Base-by-base conservation (phyloP, 1,140 invertebrate genomes). In the Paramacrobiotus metropolitanus region DNA sequence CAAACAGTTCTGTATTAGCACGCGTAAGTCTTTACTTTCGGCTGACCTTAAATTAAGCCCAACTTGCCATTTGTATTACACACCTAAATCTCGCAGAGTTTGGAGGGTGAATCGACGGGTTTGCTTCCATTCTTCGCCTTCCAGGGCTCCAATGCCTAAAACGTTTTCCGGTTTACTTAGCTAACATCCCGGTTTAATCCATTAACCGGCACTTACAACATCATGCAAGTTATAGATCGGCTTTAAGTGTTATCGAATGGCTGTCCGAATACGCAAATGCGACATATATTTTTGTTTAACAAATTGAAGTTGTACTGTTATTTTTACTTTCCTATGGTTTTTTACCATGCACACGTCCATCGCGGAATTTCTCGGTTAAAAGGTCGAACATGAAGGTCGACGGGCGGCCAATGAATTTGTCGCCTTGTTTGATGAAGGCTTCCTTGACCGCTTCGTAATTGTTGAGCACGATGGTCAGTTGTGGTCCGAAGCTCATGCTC, bases 91-190 rank as follows among this genome's bases (percentile, higher is more conserved):
- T 69, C 83, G 82, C 3, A 93, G 73, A 71, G 80, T 83, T 2
- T 74, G 74, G 1, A 79, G 74, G 0, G 83, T 77, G 65, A 89
- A 83, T 67, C 80, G 82, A 29, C 87, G 75, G 66, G 89, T 85
- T 65, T 88, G 81, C 65, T 78, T 82, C 87, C 87, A 92, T 21
- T 81, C 67, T 2, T 78, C 75, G 0, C 87, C 87, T 70, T 87
- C 82, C 1, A 86, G 78, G 62, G 83, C 84, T 67, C 88, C 83
- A 2, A 89, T 70, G 60, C 86, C 86, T 88, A 67, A 29, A 76
- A 40, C n/a, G 34, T 40, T 9, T 40, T n/a, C 9, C n/a, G n/a
- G 9, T 40, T 40, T 15, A 40, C 9, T 15, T 40, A 40, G n/a
- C n/a, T n/a, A n/a, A n/a, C n/a, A n/a, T n/a, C n/a, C n/a, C n/a